These are phyloP conservation scores for Malurus elegans DNA, from an alignment of 2,113 vertebrate species.

Conservation along the genomic window DNA sequence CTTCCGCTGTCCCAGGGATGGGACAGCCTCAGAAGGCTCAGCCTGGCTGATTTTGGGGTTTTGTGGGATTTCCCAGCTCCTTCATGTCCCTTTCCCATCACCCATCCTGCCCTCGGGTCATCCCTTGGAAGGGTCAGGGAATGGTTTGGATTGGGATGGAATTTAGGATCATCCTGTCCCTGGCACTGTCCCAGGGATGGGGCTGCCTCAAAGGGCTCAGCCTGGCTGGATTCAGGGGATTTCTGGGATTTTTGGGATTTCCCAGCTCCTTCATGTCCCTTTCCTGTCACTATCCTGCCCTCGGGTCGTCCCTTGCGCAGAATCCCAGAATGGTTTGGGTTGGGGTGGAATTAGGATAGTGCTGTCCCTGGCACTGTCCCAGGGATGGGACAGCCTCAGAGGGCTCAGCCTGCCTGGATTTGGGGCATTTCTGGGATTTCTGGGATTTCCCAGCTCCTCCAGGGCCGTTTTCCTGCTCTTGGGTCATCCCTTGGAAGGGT, in stretches of 20 bases:
- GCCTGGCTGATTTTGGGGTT: no score
- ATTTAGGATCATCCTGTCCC: not conserved
- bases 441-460: not conserved
- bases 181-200: not conserved
- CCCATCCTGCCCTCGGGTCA: no score
- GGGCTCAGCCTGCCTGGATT: accelerated
- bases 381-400: not conserved
- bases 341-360: not conserved
- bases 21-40: not conserved
- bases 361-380: not conserved
- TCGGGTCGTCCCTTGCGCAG: no score
- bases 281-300: not conserved
- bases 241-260: not conserved
- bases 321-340: not conserved
- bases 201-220: no score
- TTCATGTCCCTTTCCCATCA: no score
- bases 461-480: no score
- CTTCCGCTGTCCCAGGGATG: not conserved
- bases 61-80: no score
- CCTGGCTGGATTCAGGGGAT: not conserved
- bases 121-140: no score
- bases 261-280: not conserved
- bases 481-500: no score
- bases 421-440: accelerated
- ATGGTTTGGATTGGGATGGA: not conserved